Conservation (phyloP, 2,113 vertebrate species). For the Plectropomus leopardus region DNA sequence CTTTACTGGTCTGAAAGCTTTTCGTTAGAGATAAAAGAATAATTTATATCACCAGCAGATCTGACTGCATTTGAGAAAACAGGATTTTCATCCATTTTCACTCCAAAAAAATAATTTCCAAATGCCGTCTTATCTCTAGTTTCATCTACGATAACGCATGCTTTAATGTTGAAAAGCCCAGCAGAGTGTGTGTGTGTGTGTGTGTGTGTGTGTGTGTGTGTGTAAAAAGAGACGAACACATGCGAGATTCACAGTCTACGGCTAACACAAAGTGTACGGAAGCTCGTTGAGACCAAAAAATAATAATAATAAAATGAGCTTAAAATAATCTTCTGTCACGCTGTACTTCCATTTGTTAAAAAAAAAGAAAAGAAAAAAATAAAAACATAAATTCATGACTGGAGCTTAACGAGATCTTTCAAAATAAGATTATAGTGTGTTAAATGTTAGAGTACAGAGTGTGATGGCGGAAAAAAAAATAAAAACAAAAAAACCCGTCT, state of each 20-base stretch:
- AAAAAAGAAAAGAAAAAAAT: slow-evolving; percentile 14
- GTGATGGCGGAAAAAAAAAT: slow-evolving; percentile 23
- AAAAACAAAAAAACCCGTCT: slow-evolving; percentile 38
- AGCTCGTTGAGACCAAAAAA: neutral
- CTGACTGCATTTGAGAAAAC: neutral
- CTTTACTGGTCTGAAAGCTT: slow-evolving; percentile 35
- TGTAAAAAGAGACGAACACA: slow-evolving; percentile 28
- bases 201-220: slow-evolving; percentile 27
- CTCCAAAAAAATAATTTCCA: slow-evolving; percentile 12
- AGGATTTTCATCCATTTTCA: neutral
- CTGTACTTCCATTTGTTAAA: slow-evolving; percentile 35
- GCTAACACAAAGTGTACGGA: slow-evolving; percentile 26
- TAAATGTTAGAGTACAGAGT: slow-evolving; percentile 32
- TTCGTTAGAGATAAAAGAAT: neutral
- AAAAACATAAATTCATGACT: neutral
- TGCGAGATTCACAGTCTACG: slow-evolving; percentile 75
- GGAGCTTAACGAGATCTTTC: slow-evolving; percentile 27
- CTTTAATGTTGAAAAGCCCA: slow-evolving; percentile 37
- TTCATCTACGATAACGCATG: slow-evolving; percentile 52
- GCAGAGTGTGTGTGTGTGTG: slow-evolving; percentile 27
- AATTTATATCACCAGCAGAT: neutral
- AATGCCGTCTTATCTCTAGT: slow-evolving; percentile 6
- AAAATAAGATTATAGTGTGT: slow-evolving; percentile 41
- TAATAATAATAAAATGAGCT: slow-evolving; percentile 38
- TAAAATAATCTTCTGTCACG: slow-evolving; percentile 38